Base-by-base conservation (phyloP, 92 coral and sea anemone species). In the Palythoa caribaeorum region DNA sequence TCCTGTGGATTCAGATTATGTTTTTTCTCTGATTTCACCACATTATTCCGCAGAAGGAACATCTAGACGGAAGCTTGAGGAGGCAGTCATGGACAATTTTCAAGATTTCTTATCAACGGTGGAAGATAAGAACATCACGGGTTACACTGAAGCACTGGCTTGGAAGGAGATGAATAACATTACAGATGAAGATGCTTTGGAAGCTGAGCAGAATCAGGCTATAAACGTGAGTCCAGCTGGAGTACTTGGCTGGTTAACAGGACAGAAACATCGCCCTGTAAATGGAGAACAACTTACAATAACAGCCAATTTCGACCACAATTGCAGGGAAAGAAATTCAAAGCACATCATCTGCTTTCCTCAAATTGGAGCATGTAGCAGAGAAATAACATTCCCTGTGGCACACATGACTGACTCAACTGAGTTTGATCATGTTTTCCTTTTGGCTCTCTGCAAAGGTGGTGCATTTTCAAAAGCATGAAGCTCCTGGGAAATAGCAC, bases 241-340 rank as follows among this genome's bases (percentile, higher is more conserved):
- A 60, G 91, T 94, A 84, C 92, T 90, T 85, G 97, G 94, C 37
- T 94, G 97, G 97, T 70, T 94, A 47, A 90, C 93, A 76, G 96
- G 94, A 44, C 94, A 94, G 65, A 89, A 63, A 57, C 97, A 94
- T 78, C 89, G 88, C 79, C 91, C 97, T 60, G 74, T 90, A 85
- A 92, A 90, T 94, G 97, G 92, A 28, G 92, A 84, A 70, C 83
- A 81, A 63, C 91, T 84, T 5, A 19, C 80, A 35, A 76, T 94
- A 48, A 83, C 35, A 19, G 94, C 73, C 14, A 89, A 73, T 50
- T 91, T 94, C 86, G 93, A 92, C 84, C 94, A 92, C 55, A 89
- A 94, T 77, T 94, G 94, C 89, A 81, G 69, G 94, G 77, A 75
- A 52, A 76, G 90, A 53, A 92, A 92, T 68, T 87, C 96, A 48